Evolutionary conservation across 37 sponge, comb jelly and placozoan species (phyloP).

Genomic region (Corticium candelabrum): DNA sequence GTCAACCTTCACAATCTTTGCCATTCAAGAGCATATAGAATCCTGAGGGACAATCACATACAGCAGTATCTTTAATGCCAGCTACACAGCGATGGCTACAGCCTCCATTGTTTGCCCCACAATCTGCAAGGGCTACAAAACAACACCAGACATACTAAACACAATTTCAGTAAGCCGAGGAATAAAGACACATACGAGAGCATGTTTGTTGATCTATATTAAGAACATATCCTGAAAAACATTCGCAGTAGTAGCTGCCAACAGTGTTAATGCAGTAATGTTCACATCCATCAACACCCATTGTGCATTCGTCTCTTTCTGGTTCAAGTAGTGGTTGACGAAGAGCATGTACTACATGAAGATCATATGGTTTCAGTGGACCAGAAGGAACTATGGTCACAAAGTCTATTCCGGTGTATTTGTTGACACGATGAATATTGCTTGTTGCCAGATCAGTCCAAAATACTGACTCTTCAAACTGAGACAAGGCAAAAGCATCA

Average conservation of each 20-base stretch:
- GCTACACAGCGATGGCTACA: not conserved
- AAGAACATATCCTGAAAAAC: not conserved
- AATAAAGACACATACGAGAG: not conserved
- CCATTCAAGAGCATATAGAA: not conserved
- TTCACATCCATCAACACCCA: not conserved
- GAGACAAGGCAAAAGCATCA: not conserved
- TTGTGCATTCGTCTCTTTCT: not conserved
- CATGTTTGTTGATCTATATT: not conserved
- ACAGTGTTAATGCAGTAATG: conserved; percentile 5
- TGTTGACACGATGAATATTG: not conserved
- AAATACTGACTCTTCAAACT: not conserved
- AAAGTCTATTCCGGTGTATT: not conserved
- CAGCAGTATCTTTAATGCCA: too few species aligned
- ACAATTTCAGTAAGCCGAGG: too few species aligned
- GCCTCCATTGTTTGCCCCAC: not conserved
- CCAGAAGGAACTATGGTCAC: not conserved
- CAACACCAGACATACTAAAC: too few species aligned
- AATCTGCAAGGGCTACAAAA: too few species aligned
- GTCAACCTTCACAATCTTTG: not conserved
- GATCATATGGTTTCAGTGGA: not conserved
- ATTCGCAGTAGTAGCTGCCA: not conserved
- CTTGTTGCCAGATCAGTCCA: not conserved
- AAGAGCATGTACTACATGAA: not conserved
- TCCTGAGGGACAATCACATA: conserved; percentile 8
- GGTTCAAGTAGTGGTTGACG: not conserved